Base-by-base conservation (phyloP, 2,113 vertebrate species). In the Oreocharis arfaki region DNA sequence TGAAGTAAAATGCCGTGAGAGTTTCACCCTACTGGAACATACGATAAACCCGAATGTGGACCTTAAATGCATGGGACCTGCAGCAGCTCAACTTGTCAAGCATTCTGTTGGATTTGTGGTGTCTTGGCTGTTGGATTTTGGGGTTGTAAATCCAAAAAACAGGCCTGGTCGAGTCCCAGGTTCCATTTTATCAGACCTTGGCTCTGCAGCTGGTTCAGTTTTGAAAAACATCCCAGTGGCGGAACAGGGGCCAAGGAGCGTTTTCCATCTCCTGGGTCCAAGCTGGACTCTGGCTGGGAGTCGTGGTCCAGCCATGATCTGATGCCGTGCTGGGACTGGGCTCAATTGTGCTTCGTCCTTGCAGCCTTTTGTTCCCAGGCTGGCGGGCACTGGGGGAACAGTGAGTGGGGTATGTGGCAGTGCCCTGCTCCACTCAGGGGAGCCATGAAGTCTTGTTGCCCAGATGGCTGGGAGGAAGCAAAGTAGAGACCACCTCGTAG, bases 201-300 rank as follows among this genome's bases (percentile, higher is more conserved):
- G 90, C 92, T 93, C 44, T 89, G 69, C 69, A 89, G 68, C 47
- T 92, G 85, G 85, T 88, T 92, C 68, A 68, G 53, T 91, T 96
- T 91, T 93, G 84, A 79, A 90, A 87, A 88, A 82, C 16, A 23
- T 86, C 79, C 86, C 68, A 75, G 79, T 70, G 76, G 20, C 4
- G 10, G 80, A 92, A 74, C 2, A 75, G 37, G 44, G 73, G 74
- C 95, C 92, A 97, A 92, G 68, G 73, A 93, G 91, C 60, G 56
- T 92, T 94, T 97, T 96, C 94, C 93, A 95, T 55, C 90, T 93
- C 41, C 63, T 85, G 74, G 59, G 79, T 93, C 92, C 85, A 95
- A 94, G 71, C 82, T 87, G 89, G 95, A 91, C 83, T 77, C 85
- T 80, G 49, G 39, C 7, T 81, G 76, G 39, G 59, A 84, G 60